Percentiles rank a stretch among this genome's conserved stretches.
phyloP scores from a whole-genome alignment of 2,113 vertebrate species.

The Castor canadensis region DNA sequence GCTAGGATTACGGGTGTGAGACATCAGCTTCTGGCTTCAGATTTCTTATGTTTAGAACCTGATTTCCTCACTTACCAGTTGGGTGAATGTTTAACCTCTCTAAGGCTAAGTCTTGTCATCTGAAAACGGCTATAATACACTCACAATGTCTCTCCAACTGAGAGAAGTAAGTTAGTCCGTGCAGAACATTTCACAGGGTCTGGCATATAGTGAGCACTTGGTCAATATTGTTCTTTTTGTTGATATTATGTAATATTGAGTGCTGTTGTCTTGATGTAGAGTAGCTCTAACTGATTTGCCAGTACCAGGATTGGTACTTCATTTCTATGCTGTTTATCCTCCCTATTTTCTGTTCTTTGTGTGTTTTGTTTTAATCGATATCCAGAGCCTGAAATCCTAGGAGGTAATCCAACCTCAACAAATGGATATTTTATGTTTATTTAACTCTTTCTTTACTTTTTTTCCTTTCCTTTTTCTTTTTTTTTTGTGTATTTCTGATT shows the following conservation, averaged over 20 bases:
- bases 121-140: not conserved
- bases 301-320: not conserved
- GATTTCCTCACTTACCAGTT: not conserved
- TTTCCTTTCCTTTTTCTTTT: not conserved
- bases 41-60: not conserved
- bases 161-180: not conserved
- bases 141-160: not conserved
- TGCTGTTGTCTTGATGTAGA: not conserved
- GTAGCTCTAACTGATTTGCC: not conserved
- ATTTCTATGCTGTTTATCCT: not conserved
- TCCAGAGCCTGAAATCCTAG: not conserved
- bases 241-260: not conserved
- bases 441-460: not conserved
- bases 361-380: not conserved
- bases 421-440: not conserved
- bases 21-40: too few relatives aligned
- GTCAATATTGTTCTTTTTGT: not conserved
- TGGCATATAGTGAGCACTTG: too few relatives aligned
- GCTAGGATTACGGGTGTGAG: too few relatives aligned
- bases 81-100: not conserved
- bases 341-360: not conserved
- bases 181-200: not conserved
- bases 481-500: not conserved
- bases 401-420: not conserved
- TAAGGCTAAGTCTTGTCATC: not conserved